These are phyloP conservation scores for Toxotes lorentzi DNA, from an alignment of 2,797 vertebrate species.

Conservation along the genomic window DNA sequence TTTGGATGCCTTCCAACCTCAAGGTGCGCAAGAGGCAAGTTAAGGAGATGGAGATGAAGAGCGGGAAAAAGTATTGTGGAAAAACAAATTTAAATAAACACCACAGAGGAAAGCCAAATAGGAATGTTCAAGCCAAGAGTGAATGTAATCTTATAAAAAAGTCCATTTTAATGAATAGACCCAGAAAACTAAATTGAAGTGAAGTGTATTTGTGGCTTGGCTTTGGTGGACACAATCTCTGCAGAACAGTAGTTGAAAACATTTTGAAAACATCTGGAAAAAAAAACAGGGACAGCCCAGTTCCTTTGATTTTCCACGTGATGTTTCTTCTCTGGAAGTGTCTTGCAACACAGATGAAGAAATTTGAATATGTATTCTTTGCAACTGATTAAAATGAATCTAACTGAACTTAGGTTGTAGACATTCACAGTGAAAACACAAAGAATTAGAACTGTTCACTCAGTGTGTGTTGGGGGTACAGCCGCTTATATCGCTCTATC, in stretches of 20 bases:
- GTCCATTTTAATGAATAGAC: constrained; percentile 52
- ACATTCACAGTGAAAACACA: background rate
- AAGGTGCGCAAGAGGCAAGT: constrained; percentile 74
- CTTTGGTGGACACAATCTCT: constrained; percentile 45
- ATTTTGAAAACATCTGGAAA: constrained; percentile 55
- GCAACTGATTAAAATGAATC: constrained; percentile 7
- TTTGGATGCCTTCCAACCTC: constrained; percentile 76
- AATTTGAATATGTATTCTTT: constrained; percentile 3
- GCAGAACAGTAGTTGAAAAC: constrained; percentile 46
- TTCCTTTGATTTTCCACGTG: constrained; percentile 43
- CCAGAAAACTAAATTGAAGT: constrained; percentile 43
- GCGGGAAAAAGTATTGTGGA: constrained; percentile 59
- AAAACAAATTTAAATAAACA: constrained; percentile 72
- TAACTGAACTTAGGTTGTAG: background rate
- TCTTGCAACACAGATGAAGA: constrained; percentile 28
- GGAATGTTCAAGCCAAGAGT: constrained; percentile 42
- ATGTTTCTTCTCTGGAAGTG: constrained; percentile 30
- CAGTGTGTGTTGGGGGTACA: background rate
- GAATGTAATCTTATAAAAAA: constrained; percentile 48
- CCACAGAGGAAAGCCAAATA: constrained; percentile 51
- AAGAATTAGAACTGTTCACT: background rate
- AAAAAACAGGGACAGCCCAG: constrained; percentile 20
- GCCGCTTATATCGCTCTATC: constrained; percentile 18
- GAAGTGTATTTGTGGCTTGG: constrained; percentile 53
- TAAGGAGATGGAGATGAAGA: constrained; percentile 62